Percentiles rank a stretch among this genome's conserved stretches.
Conservation (phyloP, 2,888 invertebrate genomes). For the Synanthedon vespiformis region DNA sequence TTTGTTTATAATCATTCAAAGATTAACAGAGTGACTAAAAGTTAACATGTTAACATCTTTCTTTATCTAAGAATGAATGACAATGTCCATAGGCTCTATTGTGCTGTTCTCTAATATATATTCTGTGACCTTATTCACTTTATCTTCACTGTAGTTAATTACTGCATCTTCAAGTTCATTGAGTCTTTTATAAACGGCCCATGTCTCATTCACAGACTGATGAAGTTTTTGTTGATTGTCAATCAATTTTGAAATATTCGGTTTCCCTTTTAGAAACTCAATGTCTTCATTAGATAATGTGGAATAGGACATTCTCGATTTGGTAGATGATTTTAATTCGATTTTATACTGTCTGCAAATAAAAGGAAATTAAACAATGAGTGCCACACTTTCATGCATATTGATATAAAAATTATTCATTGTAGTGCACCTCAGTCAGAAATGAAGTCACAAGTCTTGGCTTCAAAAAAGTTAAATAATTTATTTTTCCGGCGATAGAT, state of each 20-base stretch:
- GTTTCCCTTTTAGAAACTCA: slow-evolving; percentile 49
- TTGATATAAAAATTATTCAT: too few relatives aligned
- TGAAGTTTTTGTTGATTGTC: slow-evolving; percentile 45
- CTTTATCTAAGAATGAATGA: not conserved
- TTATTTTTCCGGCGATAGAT: too few relatives aligned
- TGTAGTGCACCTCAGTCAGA: too few relatives aligned
- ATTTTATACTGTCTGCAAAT: slow-evolving; percentile 48
- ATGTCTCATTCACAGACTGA: slow-evolving; percentile 33
- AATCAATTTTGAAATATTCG: slow-evolving; percentile 41
- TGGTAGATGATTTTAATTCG: slow-evolving; percentile 30
- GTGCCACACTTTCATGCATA: too few relatives aligned
- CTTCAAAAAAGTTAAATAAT: too few relatives aligned
- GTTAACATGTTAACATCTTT: not conserved
- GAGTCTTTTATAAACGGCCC: slow-evolving; percentile 28
- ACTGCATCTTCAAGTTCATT: slow-evolving; percentile 40
- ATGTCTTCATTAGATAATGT: slow-evolving; percentile 53
- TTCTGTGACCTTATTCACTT: slow-evolving; percentile 37
- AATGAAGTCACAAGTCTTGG: too few relatives aligned
- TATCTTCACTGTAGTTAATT: slow-evolving; percentile 33
- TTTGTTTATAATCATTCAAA: too few relatives aligned
- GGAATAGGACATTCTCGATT: slow-evolving; percentile 42
- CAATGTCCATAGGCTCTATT: slow-evolving; percentile 19
- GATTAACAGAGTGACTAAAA: too few relatives aligned
- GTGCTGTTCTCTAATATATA: slow-evolving; percentile 52
- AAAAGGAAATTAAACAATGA: not conserved